Evolutionary conservation across 2,888 invertebrate genomes (phyloP), one percentile per base, ranked within the genome.

Genomic region (Brachypalpus laphriformis): DNA sequence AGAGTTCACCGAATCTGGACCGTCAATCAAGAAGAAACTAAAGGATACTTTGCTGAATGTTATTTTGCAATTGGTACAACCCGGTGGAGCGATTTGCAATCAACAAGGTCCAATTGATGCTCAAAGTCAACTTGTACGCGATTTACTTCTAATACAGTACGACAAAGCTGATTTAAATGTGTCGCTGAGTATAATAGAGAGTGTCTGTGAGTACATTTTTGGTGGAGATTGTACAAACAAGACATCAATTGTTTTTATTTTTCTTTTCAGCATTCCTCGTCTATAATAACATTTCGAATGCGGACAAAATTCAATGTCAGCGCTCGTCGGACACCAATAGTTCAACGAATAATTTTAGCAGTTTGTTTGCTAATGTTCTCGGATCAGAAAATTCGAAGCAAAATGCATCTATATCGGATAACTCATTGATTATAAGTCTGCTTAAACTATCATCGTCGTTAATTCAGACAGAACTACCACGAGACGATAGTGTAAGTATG

Each of bases 291-390:
- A 93, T 94, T 72, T 91, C 93, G 37, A 93, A 93, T 87, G 91
- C 92, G 1, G 94, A 94, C 81, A 92, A 93, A 88, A 91, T 94
- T 49, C 93, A 93, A 88, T 94, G 94, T 87, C 93, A 93, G 70
- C 93, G 93, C 42, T 92, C 93, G 31, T 92, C 92, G 1, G 93
- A 94, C 87, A 92, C 92, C 16, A 91, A 92, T 75, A 93, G 90
- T 87, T 92, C 93, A 78, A 93, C 93, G 72, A 94, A 94, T 87
- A 94, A 94, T 68, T 95, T 96, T 87, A 96, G 96, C 88, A 96
- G 96, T 76, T 92, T 96, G 87, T 96, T 97, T 92, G 96, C 96
- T 1, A 96, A 94, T 78, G 94, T 95, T 7, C 92, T 96, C 59
- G 94, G 95, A 0, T 93, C 94, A 0, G 94, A 94, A 88, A 92